Evolutionary conservation across 2,113 vertebrate species (phyloP).

Genomic region (Alces alces): DNA sequence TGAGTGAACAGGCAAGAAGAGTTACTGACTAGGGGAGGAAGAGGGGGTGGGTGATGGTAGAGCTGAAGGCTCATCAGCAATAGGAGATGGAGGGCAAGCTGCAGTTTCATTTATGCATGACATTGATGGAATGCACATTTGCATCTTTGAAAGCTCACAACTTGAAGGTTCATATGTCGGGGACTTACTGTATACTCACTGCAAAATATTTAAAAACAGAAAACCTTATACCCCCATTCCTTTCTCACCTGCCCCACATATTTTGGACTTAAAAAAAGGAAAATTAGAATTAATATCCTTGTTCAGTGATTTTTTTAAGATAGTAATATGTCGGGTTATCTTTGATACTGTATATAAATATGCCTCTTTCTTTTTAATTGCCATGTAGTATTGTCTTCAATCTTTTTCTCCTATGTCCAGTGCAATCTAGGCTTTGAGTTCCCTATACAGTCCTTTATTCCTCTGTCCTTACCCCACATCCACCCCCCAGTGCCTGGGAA

Average conservation of each 20-base stretch:
- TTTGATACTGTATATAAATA: not conserved
- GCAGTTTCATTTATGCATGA: not conserved
- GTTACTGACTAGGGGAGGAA: not conserved
- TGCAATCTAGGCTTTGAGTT: not conserved
- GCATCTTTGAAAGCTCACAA: not conserved
- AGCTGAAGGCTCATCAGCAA: not conserved
- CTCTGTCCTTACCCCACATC: not conserved
- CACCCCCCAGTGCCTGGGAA: not conserved
- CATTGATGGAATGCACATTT: not conserved
- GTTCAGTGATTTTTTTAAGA: not conserved
- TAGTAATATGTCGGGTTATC: not conserved
- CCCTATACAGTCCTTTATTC: not conserved
- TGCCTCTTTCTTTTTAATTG: not conserved
- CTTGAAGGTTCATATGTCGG: not conserved
- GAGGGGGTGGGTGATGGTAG: not conserved
- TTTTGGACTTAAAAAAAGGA: conserved; percentile 1
- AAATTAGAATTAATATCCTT: not conserved
- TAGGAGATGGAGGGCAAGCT: not conserved
- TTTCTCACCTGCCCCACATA: not conserved
- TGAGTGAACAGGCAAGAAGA: not conserved
- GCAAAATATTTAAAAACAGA: conserved; percentile 1
- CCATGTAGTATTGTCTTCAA: not conserved
- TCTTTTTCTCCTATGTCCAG: not conserved
- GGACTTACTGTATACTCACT: not conserved
- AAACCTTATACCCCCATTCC: not conserved